Evolutionary conservation across 2,113 vertebrate species (phyloP).

Genomic region (Cynocephalus volans): DNA sequence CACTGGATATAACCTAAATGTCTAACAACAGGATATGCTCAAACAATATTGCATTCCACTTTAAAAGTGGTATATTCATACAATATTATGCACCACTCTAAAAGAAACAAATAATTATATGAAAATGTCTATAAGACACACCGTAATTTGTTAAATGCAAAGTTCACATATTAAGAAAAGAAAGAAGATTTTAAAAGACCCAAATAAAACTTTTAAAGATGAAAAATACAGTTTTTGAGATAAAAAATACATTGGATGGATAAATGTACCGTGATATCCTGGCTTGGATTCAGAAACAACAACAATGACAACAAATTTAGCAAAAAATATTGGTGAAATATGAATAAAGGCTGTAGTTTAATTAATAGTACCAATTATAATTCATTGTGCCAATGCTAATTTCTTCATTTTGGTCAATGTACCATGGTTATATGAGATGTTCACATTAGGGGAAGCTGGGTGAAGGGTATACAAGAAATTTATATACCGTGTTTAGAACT

Average conservation of each 20-base stretch:
- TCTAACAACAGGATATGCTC: not conserved
- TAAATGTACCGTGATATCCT: not conserved
- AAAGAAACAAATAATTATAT: conserved; percentile 7
- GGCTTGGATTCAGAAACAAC: not conserved
- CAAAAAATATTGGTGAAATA: not conserved
- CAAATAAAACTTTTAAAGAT: not conserved
- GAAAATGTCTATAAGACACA: not conserved
- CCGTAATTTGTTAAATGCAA: conserved; percentile 7
- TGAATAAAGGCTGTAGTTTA: not conserved
- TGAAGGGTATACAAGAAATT: not conserved
- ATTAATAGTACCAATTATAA: not conserved
- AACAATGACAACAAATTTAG: not conserved
- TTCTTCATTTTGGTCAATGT: not conserved
- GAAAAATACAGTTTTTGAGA: not conserved
- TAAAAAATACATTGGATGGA: not conserved
- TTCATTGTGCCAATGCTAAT: not conserved
- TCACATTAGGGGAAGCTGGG: not conserved
- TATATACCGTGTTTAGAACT: not conserved
- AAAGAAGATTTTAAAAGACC: not conserved
- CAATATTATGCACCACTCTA: not conserved
- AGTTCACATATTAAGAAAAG: not conserved
- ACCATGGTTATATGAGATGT: not conserved
- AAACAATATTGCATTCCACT: not conserved
- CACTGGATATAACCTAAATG: not conserved
- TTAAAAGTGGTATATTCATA: not conserved